phyloP scores from a whole-genome alignment of 2,113 vertebrate genomes.

The Rafetus swinhoei region DNA sequence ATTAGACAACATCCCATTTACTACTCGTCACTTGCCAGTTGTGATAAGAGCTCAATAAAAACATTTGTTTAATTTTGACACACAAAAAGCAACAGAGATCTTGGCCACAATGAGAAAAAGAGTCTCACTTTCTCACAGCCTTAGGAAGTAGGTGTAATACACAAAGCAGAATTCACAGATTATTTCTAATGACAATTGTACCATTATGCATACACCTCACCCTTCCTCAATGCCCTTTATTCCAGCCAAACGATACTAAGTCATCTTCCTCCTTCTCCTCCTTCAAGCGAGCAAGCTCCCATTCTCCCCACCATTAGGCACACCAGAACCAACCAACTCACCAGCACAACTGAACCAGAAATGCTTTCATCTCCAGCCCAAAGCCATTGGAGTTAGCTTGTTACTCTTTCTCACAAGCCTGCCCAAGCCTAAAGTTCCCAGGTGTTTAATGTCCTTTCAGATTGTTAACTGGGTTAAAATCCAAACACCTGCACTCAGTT shows the following conservation, averaged over 20 bases:
- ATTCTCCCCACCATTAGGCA: not conserved
- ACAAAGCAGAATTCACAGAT: not conserved
- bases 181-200: not conserved
- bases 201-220: not conserved
- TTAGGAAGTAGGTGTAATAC: not conserved
- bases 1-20: constrained; percentile 57
- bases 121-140: not conserved
- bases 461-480: not conserved
- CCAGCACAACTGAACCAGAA: not conserved
- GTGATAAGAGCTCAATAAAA: constrained; percentile 36
- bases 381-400: not conserved
- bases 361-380: not conserved
- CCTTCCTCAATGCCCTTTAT: not conserved
- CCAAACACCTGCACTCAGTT: not conserved
- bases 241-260: not conserved
- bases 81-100: constrained; percentile 32
- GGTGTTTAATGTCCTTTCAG: not conserved
- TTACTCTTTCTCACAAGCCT: not conserved
- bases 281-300: not conserved
- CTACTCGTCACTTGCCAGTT: constrained; percentile 49
- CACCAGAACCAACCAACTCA: not conserved
- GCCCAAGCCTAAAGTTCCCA: not conserved
- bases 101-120: not conserved
- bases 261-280: not conserved
- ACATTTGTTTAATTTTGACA: constrained; percentile 39